Evolutionary conservation across 2,797 vertebrate genomes (phyloP).

Genomic region (Oryzias sinensis): DNA sequence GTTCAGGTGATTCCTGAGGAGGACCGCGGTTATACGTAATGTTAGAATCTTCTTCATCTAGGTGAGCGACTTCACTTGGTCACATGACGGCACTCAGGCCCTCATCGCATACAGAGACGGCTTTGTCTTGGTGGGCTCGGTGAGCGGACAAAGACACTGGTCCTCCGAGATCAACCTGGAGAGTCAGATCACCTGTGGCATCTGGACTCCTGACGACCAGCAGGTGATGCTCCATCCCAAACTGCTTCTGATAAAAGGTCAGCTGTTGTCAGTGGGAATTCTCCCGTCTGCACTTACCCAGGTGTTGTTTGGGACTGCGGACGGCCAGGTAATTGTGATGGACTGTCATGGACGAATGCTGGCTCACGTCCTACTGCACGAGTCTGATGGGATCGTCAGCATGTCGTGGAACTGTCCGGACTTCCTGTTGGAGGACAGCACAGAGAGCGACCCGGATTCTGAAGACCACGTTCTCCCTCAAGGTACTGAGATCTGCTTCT

Average conservation of each 20-base stretch:
- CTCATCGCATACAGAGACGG: slow-evolving; percentile 98
- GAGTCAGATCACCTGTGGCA: slow-evolving; percentile 98
- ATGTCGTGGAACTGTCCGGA: slow-evolving; percentile 99
- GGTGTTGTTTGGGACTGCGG: slow-evolving; percentile 97
- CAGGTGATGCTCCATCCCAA: slow-evolving; percentile 79
- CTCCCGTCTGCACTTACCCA: slow-evolving; percentile 51
- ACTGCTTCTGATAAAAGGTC: no score
- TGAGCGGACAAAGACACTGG: slow-evolving; percentile 98
- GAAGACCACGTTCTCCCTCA: slow-evolving; percentile 82
- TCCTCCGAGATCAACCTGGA: slow-evolving; percentile 99
- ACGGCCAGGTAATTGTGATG: slow-evolving; percentile 99
- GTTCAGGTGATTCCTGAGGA: no score
- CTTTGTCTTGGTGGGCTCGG: slow-evolving; percentile 96
- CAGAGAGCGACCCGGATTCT: slow-evolving; percentile 94
- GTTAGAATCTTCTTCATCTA: slow-evolving; percentile 42
- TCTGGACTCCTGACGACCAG: slow-evolving; percentile 99
- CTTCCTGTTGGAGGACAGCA: slow-evolving; percentile 98
- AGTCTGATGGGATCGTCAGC: slow-evolving; percentile 94
- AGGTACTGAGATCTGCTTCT: no score
- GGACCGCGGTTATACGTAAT: no score
- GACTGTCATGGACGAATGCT: slow-evolving; percentile 99
- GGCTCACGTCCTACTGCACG: slow-evolving; percentile 93
- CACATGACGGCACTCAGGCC: slow-evolving; percentile 97
- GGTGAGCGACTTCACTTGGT: slow-evolving; percentile 99
- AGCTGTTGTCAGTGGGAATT: no score